Percentiles rank a stretch among this genome's conserved stretches.
Conservation (phyloP, 53 echinoderm and acorn worm species). For the Stichopus horrens region DNA sequence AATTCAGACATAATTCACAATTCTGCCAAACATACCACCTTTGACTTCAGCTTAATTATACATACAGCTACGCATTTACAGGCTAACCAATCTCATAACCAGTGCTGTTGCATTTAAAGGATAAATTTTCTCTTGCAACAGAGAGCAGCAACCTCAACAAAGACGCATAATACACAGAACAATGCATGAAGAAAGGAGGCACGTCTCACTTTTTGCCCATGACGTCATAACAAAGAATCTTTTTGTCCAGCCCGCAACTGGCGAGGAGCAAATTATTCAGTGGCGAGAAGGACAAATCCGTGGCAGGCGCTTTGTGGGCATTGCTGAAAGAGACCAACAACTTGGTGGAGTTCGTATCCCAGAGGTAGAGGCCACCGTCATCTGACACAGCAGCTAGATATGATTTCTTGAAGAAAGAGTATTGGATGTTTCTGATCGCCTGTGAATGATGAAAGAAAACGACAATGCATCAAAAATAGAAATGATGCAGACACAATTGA, state of each 20-base stretch:
- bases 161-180: too few species aligned
- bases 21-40: too few species aligned
- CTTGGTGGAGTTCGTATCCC: conserved; percentile 91
- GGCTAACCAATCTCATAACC: too few species aligned
- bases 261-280: conserved; percentile 88
- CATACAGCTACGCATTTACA: too few species aligned
- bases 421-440: conserved; percentile 80
- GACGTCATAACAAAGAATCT: conserved; percentile 90
- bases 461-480: too few species aligned
- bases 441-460: conserved; percentile 28
- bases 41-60: too few species aligned
- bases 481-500: too few species aligned
- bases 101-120: too few species aligned
- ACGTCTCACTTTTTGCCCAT: conserved; percentile 67
- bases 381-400: conserved; percentile 87
- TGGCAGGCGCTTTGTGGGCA: conserved; percentile 86
- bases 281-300: conserved; percentile 82
- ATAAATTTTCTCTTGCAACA: too few species aligned
- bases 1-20: too few species aligned
- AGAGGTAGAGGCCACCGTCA: conserved; percentile 81
- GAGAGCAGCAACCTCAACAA: too few species aligned
- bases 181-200: too few species aligned
- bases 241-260: conserved; percentile 88
- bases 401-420: conserved; percentile 92
- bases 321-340: conserved; percentile 64